Evolutionary conservation across 2,888 invertebrate species (phyloP).

Genomic region (Tipula vernalis): DNA sequence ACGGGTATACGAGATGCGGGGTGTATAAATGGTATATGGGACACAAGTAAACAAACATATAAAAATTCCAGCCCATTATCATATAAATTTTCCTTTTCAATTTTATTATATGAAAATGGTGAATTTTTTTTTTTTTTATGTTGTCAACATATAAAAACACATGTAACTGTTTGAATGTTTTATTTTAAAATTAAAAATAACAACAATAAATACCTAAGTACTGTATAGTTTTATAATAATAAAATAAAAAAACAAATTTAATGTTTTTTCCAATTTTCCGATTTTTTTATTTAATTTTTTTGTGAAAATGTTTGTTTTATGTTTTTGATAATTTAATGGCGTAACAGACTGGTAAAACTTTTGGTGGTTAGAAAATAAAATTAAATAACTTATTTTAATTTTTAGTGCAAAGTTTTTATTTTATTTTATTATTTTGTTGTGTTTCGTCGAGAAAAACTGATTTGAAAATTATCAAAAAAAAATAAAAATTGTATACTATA

Average conservation of each 20-base stretch:
- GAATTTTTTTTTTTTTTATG: not conserved
- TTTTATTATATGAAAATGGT: not conserved
- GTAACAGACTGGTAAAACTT: not conserved
- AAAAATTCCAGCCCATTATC: not conserved
- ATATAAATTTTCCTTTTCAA: not conserved
- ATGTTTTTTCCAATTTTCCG: not conserved
- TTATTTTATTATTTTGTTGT: not conserved
- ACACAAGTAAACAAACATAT: not conserved
- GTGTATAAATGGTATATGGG: not conserved
- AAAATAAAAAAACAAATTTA: not conserved
- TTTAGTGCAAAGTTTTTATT: not conserved
- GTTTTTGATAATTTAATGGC: not conserved
- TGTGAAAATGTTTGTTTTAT: not conserved
- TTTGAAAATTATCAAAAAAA: not conserved
- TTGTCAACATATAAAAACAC: not conserved
- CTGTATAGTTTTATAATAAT: not conserved
- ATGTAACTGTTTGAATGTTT: not conserved
- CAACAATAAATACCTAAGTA: not conserved
- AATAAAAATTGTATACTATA: not conserved
- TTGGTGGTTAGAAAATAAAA: not conserved
- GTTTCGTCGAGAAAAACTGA: not conserved
- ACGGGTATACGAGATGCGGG: not conserved
- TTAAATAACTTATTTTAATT: not conserved
- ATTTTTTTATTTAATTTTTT: not conserved
- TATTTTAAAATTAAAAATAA: not conserved